These are phyloP conservation scores for Ctenochaetus hawaiiensis DNA, from an alignment of 2,797 vertebrate species.

Conservation along the genomic window DNA sequence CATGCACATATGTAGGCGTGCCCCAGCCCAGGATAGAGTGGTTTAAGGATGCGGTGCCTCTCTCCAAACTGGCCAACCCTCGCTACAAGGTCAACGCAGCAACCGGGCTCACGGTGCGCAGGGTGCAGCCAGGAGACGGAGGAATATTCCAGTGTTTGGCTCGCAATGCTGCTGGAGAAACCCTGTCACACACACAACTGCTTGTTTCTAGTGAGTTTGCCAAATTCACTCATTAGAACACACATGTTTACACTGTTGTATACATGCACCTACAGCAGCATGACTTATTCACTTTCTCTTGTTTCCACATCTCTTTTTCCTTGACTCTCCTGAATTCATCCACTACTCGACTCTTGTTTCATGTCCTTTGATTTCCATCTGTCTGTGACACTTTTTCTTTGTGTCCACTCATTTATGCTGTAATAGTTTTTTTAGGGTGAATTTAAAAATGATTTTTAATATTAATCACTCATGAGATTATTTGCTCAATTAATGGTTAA, in stretches of 20 bases:
- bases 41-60: slow-evolving; percentile 91
- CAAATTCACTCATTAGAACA: slow-evolving; percentile 4
- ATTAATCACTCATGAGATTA: neutral
- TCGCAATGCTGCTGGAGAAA: slow-evolving; percentile 90
- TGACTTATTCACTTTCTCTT: neutral
- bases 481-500: neutral
- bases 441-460: neutral
- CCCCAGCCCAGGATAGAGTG: slow-evolving; percentile 90
- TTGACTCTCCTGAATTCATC: slow-evolving; percentile 1
- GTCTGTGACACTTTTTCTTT: neutral
- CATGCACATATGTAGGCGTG: slow-evolving; percentile 80
- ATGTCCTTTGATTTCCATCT: neutral
- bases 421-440: neutral
- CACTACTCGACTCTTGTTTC: neutral
- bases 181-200: slow-evolving; percentile 89
- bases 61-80: slow-evolving; percentile 88
- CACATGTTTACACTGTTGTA: slow-evolving; percentile 1
- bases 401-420: neutral
- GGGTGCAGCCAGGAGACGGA: slow-evolving; percentile 88
- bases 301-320: neutral
- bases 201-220: slow-evolving; percentile 92
- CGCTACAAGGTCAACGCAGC: slow-evolving; percentile 89
- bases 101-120: slow-evolving; percentile 87
- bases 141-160: slow-evolving; percentile 96
- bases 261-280: neutral